Evolutionary conservation across 2,888 invertebrate species (phyloP).

Genomic region (Strigamia maritima): DNA sequence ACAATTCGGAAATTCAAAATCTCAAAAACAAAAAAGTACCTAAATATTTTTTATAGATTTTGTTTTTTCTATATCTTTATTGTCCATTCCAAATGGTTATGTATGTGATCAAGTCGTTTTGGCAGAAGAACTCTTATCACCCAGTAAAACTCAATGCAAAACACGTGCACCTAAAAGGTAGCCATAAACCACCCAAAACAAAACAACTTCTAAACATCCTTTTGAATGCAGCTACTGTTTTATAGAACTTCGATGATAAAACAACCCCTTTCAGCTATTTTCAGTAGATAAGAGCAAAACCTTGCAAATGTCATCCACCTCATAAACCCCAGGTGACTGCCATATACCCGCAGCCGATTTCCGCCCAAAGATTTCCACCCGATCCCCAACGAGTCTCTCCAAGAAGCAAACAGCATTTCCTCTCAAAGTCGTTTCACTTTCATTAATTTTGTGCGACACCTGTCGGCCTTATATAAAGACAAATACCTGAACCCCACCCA

Average conservation of each 20-base stretch:
- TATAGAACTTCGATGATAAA: no score
- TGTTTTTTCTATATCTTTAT: no score
- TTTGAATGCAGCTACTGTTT: neutral
- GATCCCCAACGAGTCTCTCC: neutral
- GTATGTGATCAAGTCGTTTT: no score
- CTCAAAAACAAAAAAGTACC: no score
- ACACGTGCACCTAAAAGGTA: no score
- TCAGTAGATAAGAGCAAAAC: neutral
- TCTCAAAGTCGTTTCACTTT: neutral
- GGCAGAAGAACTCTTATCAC: no score
- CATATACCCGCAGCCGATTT: neutral
- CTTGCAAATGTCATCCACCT: constrained; percentile 11
- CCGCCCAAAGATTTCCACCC: neutral
- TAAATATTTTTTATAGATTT: no score
- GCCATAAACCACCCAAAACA: no score
- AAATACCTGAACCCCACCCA: neutral
- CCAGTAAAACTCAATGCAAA: no score
- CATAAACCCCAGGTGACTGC: constrained; percentile 25
- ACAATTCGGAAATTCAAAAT: no score
- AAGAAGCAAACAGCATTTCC: constrained; percentile 7
- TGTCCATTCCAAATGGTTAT: no score
- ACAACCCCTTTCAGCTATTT: neutral
- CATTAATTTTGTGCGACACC: constrained; percentile 20
- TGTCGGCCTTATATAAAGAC: constrained; percentile 7
- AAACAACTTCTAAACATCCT: neutral